phyloP scores from a whole-genome alignment of 2,113 vertebrate genomes.

The Hypanus sabinus region DNA sequence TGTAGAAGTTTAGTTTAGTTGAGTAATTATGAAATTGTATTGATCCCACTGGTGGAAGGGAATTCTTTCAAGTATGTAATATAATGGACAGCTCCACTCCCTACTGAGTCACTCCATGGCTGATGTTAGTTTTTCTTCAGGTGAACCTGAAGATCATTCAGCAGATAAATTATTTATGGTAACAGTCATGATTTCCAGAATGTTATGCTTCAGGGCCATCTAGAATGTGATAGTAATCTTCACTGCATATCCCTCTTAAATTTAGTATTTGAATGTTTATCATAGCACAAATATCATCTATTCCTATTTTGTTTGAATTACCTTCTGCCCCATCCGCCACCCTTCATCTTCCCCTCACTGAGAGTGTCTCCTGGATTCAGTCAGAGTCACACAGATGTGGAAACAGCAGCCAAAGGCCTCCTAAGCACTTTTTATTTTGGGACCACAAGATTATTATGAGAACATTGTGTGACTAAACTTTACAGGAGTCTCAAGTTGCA shows the following conservation, averaged over 20 bases:
- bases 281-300: neutral
- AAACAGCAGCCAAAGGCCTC: no score
- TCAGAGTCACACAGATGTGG: neutral
- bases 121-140: neutral
- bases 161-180: neutral
- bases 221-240: neutral
- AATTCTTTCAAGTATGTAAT: neutral
- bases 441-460: neutral
- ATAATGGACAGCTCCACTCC: neutral
- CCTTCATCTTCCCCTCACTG: neutral
- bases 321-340: no score
- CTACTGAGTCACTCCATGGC: neutral
- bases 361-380: neutral
- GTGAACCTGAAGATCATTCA: neutral
- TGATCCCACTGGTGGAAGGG: neutral
- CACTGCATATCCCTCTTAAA: neutral
- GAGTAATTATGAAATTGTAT: neutral
- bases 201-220: neutral
- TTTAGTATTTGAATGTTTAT: neutral
- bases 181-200: conserved; percentile 11
- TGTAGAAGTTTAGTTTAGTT: neutral
- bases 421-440: neutral
- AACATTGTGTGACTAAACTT: neutral
- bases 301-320: neutral
- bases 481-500: neutral